Conservation (phyloP, 1,140 invertebrate species). For the Neuroterus valhalla region DNA sequence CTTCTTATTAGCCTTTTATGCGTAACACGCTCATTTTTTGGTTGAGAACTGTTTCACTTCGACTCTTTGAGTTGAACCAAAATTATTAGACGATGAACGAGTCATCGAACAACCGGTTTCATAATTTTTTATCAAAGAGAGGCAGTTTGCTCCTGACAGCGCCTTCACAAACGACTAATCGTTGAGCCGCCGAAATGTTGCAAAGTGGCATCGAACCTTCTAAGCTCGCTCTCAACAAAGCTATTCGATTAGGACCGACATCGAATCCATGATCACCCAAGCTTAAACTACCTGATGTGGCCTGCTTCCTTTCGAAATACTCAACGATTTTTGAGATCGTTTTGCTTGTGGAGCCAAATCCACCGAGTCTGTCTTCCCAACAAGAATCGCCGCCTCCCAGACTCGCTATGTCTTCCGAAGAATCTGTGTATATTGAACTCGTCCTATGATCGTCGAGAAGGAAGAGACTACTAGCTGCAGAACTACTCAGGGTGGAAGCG, state of each 20-base stretch:
- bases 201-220: slow-evolving; percentile 67
- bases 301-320: slow-evolving; percentile 87
- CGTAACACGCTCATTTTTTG: slow-evolving; percentile 32
- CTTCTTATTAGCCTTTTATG: slow-evolving; percentile 33
- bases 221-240: slow-evolving; percentile 65
- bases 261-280: slow-evolving; percentile 60
- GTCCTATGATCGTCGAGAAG: slow-evolving; percentile 81
- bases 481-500: slow-evolving; percentile 76
- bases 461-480: slow-evolving; percentile 78
- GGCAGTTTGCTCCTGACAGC: slow-evolving; percentile 88
- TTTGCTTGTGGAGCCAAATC: slow-evolving; percentile 79
- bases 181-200: slow-evolving; percentile 73
- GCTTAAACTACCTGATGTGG: slow-evolving; percentile 58
- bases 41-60: background rate
- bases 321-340: slow-evolving; percentile 89
- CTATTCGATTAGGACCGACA: slow-evolving; percentile 61
- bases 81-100: background rate
- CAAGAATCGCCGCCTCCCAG: slow-evolving; percentile 84
- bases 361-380: slow-evolving; percentile 80
- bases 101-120: slow-evolving; percentile 26
- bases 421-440: slow-evolving; percentile 90
- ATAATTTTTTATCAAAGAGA: slow-evolving; percentile 87
- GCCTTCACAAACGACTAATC: slow-evolving; percentile 86
- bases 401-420: slow-evolving; percentile 89
- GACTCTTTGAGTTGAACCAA: too few species aligned